Base-by-base conservation (phyloP, 92 coral and sea anemone species). In the Bergia sp. region DNA sequence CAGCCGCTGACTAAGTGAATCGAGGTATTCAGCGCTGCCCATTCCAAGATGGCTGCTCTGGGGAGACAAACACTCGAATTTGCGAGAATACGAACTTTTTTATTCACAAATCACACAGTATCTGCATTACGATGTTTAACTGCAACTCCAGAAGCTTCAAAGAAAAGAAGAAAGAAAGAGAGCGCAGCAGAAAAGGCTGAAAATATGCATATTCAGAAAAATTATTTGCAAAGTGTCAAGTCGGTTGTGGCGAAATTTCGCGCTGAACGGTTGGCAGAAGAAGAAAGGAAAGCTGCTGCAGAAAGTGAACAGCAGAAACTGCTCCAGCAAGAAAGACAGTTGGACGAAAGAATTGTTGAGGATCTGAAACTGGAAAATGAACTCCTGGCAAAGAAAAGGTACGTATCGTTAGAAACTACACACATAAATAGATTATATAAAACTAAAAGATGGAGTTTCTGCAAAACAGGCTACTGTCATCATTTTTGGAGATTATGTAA, bases 261-360 rank as follows among this genome's bases (percentile, higher is more conserved):
- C 57, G 83, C 90, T 55, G 91, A 93, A 78, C 91, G 98, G 12
- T 44, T 91, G 50, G 94, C 94, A 40, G 81, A 93, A 58, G 91
- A 94, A 20, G 85, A 91, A 39, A 87, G 80, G 45, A 88, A 92
- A 55, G 89, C 91, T 45, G 92, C 89, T 4, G 92, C 94, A 18
- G 93, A 93, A 83, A 91, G 93, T 45, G 95, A 93, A 82, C 95
- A 93, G 89, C 94, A 93, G 80, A 93, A 93, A 49, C 93, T 91
- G 45, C 91, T 92, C n/a, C 89, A 91, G 73, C 82, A 90, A 66
- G 98, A 95, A 88, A 86, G 82, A 37, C 82, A 91, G 64, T 77
- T 82, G 38, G 96, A 95, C 71, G 92, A 89, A 76, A 89, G 94
- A 79, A 86, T 95, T 67, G 89, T 95, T 47, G 92, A 93, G 43